A percentile compares a stretch with the other conserved stretches of the same genome.
Conservation (phyloP, 2,797 vertebrate genomes). For the Typhlichthys subterraneus region DNA sequence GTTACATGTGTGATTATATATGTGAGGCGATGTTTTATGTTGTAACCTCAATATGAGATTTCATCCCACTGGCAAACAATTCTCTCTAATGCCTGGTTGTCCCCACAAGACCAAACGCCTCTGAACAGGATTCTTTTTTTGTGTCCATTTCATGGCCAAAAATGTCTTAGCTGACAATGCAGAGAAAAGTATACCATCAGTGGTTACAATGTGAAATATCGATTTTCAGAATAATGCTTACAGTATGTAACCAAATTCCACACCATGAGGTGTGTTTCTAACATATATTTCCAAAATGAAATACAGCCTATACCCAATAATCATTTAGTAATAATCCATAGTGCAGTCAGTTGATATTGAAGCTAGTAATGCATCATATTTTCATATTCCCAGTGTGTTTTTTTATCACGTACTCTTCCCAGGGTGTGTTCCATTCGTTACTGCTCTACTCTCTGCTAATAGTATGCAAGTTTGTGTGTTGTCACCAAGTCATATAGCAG, state of each 20-base stretch:
- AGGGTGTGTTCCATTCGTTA: constrained; percentile 24
- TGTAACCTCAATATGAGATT: no score
- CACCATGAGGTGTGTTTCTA: no score
- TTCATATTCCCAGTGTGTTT: neutral
- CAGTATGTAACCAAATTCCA: no score
- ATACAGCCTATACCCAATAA: neutral
- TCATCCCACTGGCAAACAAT: neutral
- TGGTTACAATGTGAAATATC: no score
- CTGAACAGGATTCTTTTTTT: neutral
- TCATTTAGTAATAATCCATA: neutral
- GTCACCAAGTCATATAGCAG: constrained; percentile 18
- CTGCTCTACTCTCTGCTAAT: neutral
- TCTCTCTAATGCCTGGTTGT: neutral
- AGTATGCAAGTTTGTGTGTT: constrained; percentile 7
- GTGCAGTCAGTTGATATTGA: neutral
- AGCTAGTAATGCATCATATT: neutral
- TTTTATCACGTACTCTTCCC: constrained; percentile 14
- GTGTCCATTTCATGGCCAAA: neutral
- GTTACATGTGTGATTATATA: no score
- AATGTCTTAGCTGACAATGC: no score
- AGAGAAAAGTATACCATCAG: no score
- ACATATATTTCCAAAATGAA: no score
- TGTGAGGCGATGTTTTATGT: no score
- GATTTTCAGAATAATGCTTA: no score
- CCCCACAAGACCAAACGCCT: constrained; percentile 11